Conservation (phyloP, 2,888 invertebrate species). For the Cheiracanthium punctorium region DNA sequence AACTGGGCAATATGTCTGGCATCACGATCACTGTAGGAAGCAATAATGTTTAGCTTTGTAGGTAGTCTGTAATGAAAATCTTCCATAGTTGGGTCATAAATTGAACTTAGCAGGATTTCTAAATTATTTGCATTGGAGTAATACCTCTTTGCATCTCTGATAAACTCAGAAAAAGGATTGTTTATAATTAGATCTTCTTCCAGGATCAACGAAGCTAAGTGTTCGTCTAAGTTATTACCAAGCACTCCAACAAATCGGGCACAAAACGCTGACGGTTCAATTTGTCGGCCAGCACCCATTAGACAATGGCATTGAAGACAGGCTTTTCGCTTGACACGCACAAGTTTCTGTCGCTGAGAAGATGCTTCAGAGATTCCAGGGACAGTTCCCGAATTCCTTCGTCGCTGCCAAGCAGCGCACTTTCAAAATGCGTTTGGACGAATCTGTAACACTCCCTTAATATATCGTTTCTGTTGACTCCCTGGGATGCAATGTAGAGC, state of each 20-base stretch:
- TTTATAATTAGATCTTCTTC: background rate
- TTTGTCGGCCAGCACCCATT: background rate
- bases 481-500: background rate
- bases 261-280: background rate
- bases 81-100: background rate
- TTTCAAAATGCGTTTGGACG: too few relatives aligned
- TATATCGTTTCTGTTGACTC: background rate
- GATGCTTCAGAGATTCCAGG: background rate
- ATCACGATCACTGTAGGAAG: background rate
- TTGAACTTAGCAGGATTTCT: background rate
- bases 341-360: constrained; percentile 25
- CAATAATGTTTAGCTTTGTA: background rate
- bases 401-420: constrained; percentile 23
- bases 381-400: background rate
- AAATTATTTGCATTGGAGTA: background rate
- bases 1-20: background rate
- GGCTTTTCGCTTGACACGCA: constrained; percentile 11
- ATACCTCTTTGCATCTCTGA: background rate
- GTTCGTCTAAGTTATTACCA: constrained; percentile 4
- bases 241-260: too few relatives aligned
- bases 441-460: constrained; percentile 10
- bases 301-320: background rate
- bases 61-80: background rate
- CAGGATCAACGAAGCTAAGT: background rate
- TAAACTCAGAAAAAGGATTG: background rate